Percentiles rank a stretch among this genome's conserved stretches.
Conservation (phyloP, 2,888 invertebrate species). For the Hermaeophaga mercurialis region DNA sequence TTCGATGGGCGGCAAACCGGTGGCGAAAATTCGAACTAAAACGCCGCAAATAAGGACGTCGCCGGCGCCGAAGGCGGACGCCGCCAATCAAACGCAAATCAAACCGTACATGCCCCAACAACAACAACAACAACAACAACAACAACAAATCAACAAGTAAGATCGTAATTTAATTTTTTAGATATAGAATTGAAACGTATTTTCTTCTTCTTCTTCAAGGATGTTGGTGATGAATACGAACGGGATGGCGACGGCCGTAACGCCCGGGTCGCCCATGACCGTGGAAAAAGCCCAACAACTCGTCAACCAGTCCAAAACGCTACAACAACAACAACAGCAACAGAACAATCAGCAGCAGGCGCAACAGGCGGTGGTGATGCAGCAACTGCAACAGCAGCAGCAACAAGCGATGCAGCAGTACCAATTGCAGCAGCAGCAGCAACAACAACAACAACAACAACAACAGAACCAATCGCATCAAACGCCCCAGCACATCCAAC, state of each 20-base stretch:
- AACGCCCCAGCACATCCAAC: conserved; percentile 61
- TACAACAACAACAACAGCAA: conserved; percentile 55
- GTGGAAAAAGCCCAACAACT: conserved; percentile 62
- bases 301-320: conserved; percentile 54
- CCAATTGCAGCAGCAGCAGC: conserved; percentile 59
- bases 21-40: conserved; percentile 73
- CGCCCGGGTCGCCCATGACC: conserved; percentile 63
- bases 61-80: conserved; percentile 77
- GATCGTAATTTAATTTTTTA: background rate
- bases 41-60: conserved; percentile 66
- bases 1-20: conserved; percentile 60
- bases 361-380: conserved; percentile 58
- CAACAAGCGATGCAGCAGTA: conserved; percentile 57
- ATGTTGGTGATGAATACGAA: conserved; percentile 65
- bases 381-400: conserved; percentile 46
- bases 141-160: conserved; percentile 37
- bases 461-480: conserved; percentile 58
- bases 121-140: conserved; percentile 53
- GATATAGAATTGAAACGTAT: too few species aligned
- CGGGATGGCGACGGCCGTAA: conserved; percentile 63
- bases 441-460: conserved; percentile 57
- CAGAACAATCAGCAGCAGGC: conserved; percentile 63
- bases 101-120: conserved; percentile 60
- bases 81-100: conserved; percentile 73
- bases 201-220: conserved; percentile 53